Base-by-base conservation (phyloP, 2,113 vertebrate genomes). In the Ramphastos sulfuratus region DNA sequence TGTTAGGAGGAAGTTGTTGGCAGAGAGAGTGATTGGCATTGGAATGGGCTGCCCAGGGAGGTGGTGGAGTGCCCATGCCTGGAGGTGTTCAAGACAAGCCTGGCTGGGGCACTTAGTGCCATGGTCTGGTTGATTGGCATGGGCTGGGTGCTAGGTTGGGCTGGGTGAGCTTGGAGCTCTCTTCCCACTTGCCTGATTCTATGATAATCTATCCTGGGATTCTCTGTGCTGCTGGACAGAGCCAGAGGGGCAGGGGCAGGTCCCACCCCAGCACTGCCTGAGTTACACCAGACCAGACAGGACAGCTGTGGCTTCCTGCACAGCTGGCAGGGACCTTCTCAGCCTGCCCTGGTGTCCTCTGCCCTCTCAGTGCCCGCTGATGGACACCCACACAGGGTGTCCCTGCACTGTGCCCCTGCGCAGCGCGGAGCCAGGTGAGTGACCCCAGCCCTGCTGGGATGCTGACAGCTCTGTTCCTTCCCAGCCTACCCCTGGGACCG, bases 401-500 rank as follows among this genome's bases (percentile, higher is more conserved):
- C 37, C 37, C 37, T 39, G 37, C 37, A 39, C 37, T 39, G 37
- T 39, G 37, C 37, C 37, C 10, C 37, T 39, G 37, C 37, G 10
- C 37, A 39, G 37, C 37, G 37, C 4, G 37, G 37, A 39, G 37
- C 67, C 72, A 64, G 82, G 61, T 77, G 90, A 92, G 71, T 5
- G 4, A 16, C 25, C 16, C 30, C 58, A 56, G 69, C 65, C 54
- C 46, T 61, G 54, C 90, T 10, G 25, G 93, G 76, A n/a, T 87
- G 86, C 66, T 78, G 67, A 82, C 76, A 64, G 58, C 61, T 55
- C 10, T 46, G 0, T 97, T 92, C 96, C 64, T 96, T 96, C 87
- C 59, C 94, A 98, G 98, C 77, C 35, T 98, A 98, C 73, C 98
- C 98, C 25, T 98, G 98, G 98, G 98, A 98, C 92, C 97, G 97